Evolutionary conservation across 2,888 invertebrate species (phyloP).

Genomic region (Caenorhabditis sp.): DNA sequence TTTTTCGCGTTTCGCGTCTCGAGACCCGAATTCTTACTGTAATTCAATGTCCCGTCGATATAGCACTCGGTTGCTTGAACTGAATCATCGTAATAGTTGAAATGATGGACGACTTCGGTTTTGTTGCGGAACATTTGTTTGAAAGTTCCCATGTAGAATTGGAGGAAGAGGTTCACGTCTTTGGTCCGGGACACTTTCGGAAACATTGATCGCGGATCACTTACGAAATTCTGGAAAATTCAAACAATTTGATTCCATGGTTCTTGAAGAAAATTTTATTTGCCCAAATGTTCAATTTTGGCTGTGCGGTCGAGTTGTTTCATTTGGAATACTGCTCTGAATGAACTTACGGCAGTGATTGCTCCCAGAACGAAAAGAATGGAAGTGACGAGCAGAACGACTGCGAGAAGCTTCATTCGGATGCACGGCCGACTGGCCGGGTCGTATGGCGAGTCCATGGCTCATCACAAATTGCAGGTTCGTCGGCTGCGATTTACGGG

Average conservation of each 20-base stretch:
- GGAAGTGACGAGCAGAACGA: background rate
- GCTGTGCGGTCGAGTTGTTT: too few relatives aligned
- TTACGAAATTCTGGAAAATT: slow-evolving; percentile 27
- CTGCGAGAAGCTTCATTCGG: background rate
- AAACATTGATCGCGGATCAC: slow-evolving; percentile 33
- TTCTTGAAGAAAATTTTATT: too few relatives aligned
- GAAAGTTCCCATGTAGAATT: slow-evolving; percentile 41
- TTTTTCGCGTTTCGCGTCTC: too few relatives aligned
- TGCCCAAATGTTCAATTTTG: too few relatives aligned
- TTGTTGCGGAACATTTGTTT: slow-evolving; percentile 25
- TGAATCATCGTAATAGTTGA: slow-evolving; percentile 48
- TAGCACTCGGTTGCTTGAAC: slow-evolving; percentile 34
- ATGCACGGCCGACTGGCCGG: background rate
- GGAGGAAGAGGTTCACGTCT: slow-evolving; percentile 15
- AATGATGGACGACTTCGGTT: slow-evolving; percentile 16
- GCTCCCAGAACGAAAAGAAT: background rate
- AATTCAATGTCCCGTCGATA: slow-evolving; percentile 14
- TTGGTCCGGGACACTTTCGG: slow-evolving; percentile 35
- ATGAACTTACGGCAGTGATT: slow-evolving; percentile 11
- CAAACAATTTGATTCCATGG: background rate
- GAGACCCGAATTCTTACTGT: slow-evolving; percentile 2
- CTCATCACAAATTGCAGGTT: slow-evolving; percentile 8
- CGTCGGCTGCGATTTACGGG: background rate
- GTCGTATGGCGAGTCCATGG: background rate
- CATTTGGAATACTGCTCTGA: too few relatives aligned